Percentiles rank a stretch among this genome's conserved stretches.
Evolutionary conservation across 2,888 invertebrate genomes (phyloP).

Genomic region (Cheilosia urbana): DNA sequence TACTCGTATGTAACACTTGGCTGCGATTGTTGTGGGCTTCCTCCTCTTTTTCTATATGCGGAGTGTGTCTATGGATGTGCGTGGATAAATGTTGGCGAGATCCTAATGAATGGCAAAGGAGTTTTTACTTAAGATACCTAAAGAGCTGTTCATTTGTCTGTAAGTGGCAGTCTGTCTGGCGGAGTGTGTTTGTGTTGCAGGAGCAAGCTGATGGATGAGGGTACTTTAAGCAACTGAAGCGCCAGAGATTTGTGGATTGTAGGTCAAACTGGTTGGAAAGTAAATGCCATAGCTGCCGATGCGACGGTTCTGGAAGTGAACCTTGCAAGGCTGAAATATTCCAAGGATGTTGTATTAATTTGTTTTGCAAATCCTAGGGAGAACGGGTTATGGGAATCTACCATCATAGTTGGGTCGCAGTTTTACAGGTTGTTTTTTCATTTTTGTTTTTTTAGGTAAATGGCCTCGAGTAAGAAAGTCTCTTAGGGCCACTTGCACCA

Average conservation of each 20-base stretch:
- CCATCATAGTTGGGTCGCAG: no score
- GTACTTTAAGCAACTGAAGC: conserved; percentile 38
- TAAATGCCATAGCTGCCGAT: no score
- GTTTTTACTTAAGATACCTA: conserved; percentile 57
- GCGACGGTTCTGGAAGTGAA: no score
- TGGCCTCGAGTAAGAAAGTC: no score
- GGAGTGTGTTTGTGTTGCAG: conserved; percentile 12
- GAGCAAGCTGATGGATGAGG: conserved; percentile 37
- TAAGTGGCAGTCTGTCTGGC: conserved; percentile 60
- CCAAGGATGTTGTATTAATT: no score
- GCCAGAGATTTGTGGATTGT: conserved; percentile 41
- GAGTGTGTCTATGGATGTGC: neutral
- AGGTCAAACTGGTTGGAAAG: conserved; percentile 6
- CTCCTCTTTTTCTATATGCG: neutral
- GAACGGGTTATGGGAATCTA: no score
- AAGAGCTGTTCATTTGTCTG: conserved; percentile 64
- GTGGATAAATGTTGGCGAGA: conserved; percentile 21
- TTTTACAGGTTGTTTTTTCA: no score
- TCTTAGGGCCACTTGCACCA: no score
- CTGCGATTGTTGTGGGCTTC: conserved; percentile 24
- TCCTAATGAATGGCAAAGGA: conserved; percentile 58
- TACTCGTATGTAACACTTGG: conserved; percentile 40
- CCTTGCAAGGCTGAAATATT: no score
- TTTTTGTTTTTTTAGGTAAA: no score
- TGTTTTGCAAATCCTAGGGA: no score